These are phyloP conservation scores for Nysson spinosus DNA, from an alignment of 2,888 invertebrate genomes.

Conservation along the genomic window DNA sequence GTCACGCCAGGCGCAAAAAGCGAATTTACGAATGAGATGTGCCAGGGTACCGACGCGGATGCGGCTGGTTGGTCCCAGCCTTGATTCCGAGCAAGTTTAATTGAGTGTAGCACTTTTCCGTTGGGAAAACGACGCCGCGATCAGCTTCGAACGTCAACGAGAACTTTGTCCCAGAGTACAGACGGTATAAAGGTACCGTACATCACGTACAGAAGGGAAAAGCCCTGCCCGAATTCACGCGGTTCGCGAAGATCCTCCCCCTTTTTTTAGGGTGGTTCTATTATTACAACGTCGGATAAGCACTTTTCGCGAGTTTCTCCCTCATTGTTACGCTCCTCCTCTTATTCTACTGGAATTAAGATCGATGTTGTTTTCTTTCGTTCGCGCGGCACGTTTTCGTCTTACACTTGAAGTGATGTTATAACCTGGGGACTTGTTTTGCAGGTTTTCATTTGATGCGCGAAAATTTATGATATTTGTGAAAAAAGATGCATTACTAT, in stretches of 20 bases:
- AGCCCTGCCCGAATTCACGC: no score
- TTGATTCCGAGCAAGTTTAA: conserved; percentile 74
- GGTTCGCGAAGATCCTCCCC: conserved; percentile 12
- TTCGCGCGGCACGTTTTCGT: conserved; percentile 15
- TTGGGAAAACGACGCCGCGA: conserved; percentile 59
- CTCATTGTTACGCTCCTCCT: no score
- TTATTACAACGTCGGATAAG: conserved; percentile 27
- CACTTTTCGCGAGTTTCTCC: conserved; percentile 3
- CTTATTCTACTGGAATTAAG: conserved; percentile 30
- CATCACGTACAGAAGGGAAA: conserved; percentile 16
- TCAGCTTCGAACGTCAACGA: conserved; percentile 44
- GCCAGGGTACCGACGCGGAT: conserved; percentile 56
- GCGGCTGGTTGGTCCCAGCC: conserved; percentile 59
- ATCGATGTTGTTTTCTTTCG: conserved; percentile 40
- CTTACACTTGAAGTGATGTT: conserved; percentile 4
- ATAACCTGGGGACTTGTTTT: conserved; percentile 1
- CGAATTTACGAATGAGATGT: conserved; percentile 68
- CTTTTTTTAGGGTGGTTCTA: conserved; percentile 35
- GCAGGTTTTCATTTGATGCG: neutral
- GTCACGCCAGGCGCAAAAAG: conserved; percentile 66
- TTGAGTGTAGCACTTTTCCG: conserved; percentile 71
- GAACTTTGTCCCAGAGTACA: conserved; percentile 52
- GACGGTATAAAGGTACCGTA: conserved; percentile 39
- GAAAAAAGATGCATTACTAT: no score
- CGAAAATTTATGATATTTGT: no score